phyloP scores from a whole-genome alignment of 2,888 invertebrate species.

The Ctenicera cuprea region DNA sequence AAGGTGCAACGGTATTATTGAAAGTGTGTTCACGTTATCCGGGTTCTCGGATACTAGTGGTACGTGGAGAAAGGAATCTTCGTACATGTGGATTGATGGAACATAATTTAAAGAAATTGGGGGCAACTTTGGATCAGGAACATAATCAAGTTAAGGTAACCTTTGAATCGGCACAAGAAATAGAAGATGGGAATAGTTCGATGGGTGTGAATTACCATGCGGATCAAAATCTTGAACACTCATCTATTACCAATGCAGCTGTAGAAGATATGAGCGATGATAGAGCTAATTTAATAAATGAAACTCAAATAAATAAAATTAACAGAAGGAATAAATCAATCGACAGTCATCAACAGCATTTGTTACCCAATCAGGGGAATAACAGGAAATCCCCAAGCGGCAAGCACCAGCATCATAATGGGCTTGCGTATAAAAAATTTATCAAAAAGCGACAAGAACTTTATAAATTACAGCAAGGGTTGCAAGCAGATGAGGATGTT shows the following conservation, averaged over 20 bases:
- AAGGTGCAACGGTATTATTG: constrained; percentile 85
- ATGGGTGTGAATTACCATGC: background rate
- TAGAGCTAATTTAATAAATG: constrained; percentile 55
- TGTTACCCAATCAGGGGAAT: background rate
- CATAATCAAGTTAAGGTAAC: constrained; percentile 75
- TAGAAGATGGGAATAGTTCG: constrained; percentile 52
- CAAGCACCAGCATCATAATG: constrained; percentile 18
- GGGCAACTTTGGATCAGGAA: constrained; percentile 77
- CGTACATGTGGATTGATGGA: constrained; percentile 87
- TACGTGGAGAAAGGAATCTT: constrained; percentile 85
- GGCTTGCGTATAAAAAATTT: constrained; percentile 1
- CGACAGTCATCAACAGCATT: background rate
- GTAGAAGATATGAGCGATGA: constrained; percentile 60
- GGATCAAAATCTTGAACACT: background rate
- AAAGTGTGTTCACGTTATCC: constrained; percentile 87
- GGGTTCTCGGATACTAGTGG: constrained; percentile 87
- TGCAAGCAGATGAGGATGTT: constrained; percentile 54
- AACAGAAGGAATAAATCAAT: background rate
- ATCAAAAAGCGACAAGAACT: constrained; percentile 49
- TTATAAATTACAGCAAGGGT: constrained; percentile 54
- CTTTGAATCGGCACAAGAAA: constrained; percentile 76
- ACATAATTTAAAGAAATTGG: constrained; percentile 79
- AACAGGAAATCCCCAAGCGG: background rate
- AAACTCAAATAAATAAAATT: constrained; percentile 20
- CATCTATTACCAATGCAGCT: constrained; percentile 47